These are phyloP conservation scores for Lithophane semibrunnea DNA, from an alignment of 2,888 invertebrate genomes.

Conservation along the genomic window DNA sequence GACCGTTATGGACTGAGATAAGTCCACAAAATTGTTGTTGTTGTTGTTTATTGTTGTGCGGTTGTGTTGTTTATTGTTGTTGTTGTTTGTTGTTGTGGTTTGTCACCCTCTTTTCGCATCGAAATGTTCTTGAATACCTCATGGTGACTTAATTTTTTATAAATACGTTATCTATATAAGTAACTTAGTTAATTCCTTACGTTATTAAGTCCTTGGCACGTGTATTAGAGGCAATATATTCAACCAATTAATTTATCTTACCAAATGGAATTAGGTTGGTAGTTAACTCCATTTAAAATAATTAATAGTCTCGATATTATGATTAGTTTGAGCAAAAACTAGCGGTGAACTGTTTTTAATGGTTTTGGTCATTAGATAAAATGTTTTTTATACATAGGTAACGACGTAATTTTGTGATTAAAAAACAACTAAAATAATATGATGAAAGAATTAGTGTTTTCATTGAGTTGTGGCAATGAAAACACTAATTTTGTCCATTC, in stretches of 20 bases:
- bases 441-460: neutral
- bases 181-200: too few species aligned
- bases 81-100: too few species aligned
- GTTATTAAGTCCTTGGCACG: neutral
- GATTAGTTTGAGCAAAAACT: slow-evolving; percentile 1
- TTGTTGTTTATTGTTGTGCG: too few species aligned
- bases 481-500: too few species aligned
- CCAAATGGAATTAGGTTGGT: slow-evolving; percentile 4
- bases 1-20: neutral
- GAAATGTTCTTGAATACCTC: too few species aligned
- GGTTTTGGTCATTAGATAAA: slow-evolving; percentile 10
- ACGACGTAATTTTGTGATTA: neutral
- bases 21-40: neutral
- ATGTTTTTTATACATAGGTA: neutral
- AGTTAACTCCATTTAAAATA: slow-evolving; percentile 20
- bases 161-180: too few species aligned
- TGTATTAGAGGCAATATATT: neutral
- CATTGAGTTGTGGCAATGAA: neutral
- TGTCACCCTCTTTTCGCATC: too few species aligned
- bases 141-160: too few species aligned
- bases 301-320: slow-evolving; percentile 14
- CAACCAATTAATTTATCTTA: slow-evolving; percentile 12
- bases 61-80: too few species aligned
- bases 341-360: slow-evolving; percentile 23
- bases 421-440: neutral